These are phyloP conservation scores for Gulo gulo DNA, from an alignment of 2,113 vertebrate genomes.

Conservation along the genomic window DNA sequence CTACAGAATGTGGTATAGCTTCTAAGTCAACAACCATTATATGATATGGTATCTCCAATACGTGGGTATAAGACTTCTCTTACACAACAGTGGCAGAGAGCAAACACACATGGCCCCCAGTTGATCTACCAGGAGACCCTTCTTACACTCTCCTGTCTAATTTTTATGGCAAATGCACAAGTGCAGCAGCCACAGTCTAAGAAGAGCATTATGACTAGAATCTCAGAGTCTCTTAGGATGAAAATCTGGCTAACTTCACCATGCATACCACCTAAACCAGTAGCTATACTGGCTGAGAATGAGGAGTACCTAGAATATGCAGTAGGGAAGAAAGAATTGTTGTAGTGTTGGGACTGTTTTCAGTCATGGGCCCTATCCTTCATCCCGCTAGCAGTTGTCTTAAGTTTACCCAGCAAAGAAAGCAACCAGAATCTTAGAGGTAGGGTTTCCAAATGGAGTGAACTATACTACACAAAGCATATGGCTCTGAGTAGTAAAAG, in stretches of 20 bases:
- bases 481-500: neutral
- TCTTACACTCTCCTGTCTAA: neutral
- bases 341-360: neutral
- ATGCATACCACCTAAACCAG: neutral
- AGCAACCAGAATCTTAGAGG: neutral
- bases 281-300: neutral
- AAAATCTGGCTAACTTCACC: neutral
- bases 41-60: neutral
- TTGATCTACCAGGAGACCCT: neutral
- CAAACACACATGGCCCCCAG: neutral
- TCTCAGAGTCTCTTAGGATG: neutral
- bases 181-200: neutral
- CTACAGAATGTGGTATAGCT: neutral
- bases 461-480: neutral
- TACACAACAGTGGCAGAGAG: neutral
- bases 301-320: neutral
- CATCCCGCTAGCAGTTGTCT: neutral
- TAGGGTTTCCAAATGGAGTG: neutral
- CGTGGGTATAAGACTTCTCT: neutral
- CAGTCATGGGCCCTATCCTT: neutral
- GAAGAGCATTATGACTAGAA: neutral
- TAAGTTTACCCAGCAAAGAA: neutral
- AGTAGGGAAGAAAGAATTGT: neutral
- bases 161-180: neutral
- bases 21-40: neutral